Conservation (phyloP, 2,113 vertebrate genomes). For the Melanerpes aurifrons region DNA sequence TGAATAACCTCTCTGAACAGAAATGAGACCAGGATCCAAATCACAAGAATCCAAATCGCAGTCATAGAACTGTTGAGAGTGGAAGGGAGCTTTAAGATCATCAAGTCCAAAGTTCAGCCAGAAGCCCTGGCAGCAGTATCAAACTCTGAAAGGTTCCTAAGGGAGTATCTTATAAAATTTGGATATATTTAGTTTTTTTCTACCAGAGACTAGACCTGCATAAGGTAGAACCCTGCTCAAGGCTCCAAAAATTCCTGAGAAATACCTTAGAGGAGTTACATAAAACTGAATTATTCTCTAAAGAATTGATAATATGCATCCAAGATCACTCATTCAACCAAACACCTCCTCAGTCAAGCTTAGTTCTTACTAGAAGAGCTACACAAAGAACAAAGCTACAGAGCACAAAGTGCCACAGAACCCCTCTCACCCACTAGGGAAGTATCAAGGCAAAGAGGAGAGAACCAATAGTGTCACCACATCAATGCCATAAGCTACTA, state of each 20-base stretch:
- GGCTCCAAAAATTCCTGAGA: background rate
- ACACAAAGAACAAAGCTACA: background rate
- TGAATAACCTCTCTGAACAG: background rate
- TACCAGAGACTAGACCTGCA: background rate
- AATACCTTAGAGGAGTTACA: background rate
- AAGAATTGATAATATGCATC: background rate
- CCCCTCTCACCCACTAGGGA: background rate
- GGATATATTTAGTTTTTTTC: background rate
- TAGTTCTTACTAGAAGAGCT: background rate
- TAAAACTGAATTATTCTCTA: background rate
- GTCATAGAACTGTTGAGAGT: no score
- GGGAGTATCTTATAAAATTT: background rate
- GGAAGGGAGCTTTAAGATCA: no score
- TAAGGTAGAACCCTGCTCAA: background rate
- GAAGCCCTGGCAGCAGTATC: no score
- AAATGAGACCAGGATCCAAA: background rate
- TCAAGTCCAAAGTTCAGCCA: background rate
- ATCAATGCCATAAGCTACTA: background rate
- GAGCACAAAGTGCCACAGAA: background rate
- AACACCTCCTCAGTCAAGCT: background rate
- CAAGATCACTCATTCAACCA: background rate
- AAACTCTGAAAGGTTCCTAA: background rate
- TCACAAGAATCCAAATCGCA: background rate
- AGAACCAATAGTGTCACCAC: background rate
- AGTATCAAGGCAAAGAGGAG: background rate